Percentiles rank a stretch among this genome's conserved stretches.
Conservation (phyloP, 2,888 invertebrate species). For the Cataglyphis albicans region DNA sequence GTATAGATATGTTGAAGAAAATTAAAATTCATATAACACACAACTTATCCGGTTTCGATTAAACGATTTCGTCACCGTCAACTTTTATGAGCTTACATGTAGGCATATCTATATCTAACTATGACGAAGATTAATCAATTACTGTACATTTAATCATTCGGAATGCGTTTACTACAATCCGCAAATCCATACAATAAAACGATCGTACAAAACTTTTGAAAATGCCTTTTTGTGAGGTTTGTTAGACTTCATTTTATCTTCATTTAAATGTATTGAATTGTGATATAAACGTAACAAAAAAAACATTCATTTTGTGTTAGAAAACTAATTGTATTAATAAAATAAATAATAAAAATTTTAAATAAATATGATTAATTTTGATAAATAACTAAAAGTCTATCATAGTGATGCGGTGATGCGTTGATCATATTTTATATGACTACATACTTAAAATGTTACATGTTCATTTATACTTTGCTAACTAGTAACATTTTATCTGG, state of each 20-base stretch:
- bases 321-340: constrained; percentile 1
- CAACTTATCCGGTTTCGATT: constrained; percentile 66
- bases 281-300: neutral
- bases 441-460: neutral
- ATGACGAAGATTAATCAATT: constrained; percentile 65
- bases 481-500: neutral
- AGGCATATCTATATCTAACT: constrained; percentile 12
- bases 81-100: constrained; percentile 17
- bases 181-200: constrained; percentile 56
- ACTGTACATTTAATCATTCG: constrained; percentile 66
- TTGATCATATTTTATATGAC: neutral
- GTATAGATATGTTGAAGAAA: constrained; percentile 29
- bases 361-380: neutral
- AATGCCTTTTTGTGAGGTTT: neutral
- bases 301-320: neutral
- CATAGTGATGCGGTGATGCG: neutral
- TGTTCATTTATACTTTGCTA: constrained; percentile 13
- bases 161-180: constrained; percentile 58
- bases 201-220: neutral
- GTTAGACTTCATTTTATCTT: neutral
- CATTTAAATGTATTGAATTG: constrained; percentile 7
- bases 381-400: neutral
- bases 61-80: constrained; percentile 43
- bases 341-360: constrained; percentile 2
- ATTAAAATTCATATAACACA: constrained; percentile 61